Evolutionary conservation across 2,888 invertebrate species (phyloP), one percentile per base, ranked within the genome.

Genomic region (Entomobrya multifasciata): DNA sequence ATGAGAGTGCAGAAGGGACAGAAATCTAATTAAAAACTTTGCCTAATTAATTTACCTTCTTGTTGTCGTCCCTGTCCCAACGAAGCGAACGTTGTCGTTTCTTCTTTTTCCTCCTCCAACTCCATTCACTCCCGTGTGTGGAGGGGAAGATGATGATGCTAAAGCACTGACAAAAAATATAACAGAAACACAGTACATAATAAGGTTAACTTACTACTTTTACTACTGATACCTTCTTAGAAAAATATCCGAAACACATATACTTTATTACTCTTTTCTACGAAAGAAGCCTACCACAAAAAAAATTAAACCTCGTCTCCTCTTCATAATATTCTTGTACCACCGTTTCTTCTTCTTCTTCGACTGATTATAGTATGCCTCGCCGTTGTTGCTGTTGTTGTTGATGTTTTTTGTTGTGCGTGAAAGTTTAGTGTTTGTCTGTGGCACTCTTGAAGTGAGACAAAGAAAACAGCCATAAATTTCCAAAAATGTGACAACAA

Each of bases 1-100:
- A 96, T 52, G 97, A 96, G 91, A 94, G 93, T 36, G 94, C 93
- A 74, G 94, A 94, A 92, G 94, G 95, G 87, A 94, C 95, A 91
- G 95, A 95, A 92, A 95, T 95, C 93, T 95, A 95, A 87, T 87
- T 87, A 87, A 87, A 60, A 79, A 76, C 83, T 8, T 79, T 86
- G 65, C 55, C 72, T 83, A 76, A 80, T 81, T 85, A 76, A 87
- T 87, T 87, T 87, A 87, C 81, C 77, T 87, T 49, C 25, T 49
- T 27, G n/a, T n/a, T 44, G 36, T 65, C 36, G 6, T 67, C 52
- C 52, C 52, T 67, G 79, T 47, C 70, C 70, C 41, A 67, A 2
- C 25, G 30, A n/a, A n/a, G n/a, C n/a, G n/a, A n/a, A n/a, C 67
- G 44, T 30, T 36, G 30, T 8, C 55, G 22, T 22, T n/a, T 27